Percentiles rank a stretch among this genome's conserved stretches.
These are phyloP conservation scores for Catostomus latipinnis DNA, from an alignment of 2,797 vertebrate genomes.

Conservation along the genomic window DNA sequence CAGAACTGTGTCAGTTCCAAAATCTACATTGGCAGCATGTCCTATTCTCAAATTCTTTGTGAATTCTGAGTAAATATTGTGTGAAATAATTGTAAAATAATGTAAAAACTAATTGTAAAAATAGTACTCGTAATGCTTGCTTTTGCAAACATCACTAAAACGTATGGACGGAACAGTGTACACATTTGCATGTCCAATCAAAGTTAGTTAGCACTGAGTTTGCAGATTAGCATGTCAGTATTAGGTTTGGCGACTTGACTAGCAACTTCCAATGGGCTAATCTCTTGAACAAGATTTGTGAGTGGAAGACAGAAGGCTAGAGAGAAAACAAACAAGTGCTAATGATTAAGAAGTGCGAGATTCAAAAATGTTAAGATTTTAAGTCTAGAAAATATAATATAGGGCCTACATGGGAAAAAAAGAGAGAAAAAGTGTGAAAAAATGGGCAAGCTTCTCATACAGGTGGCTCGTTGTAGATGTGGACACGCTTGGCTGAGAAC, in stretches of 20 bases:
- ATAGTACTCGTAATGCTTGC: no score
- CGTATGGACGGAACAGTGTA: no score
- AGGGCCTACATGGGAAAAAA: neutral
- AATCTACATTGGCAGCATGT: no score
- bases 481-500: neutral
- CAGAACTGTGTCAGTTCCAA: no score
- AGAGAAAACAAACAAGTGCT: neutral
- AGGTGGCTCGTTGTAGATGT: neutral
- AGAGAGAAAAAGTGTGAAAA: neutral
- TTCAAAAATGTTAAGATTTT: neutral
- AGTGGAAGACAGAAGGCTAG: neutral
- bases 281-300: constrained; percentile 66
- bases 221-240: no score
- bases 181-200: no score
- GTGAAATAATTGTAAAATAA: no score
- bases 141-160: no score
- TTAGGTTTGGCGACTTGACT: neutral
- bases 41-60: no score
- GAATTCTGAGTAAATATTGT: no score
- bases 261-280: constrained; percentile 53
- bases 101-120: no score
- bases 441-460: neutral
- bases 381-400: neutral
- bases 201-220: no score
- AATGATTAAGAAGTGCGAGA: neutral